Conservation (phyloP, 2,797 vertebrate species). For the Chaenodraco wilsoni region DNA sequence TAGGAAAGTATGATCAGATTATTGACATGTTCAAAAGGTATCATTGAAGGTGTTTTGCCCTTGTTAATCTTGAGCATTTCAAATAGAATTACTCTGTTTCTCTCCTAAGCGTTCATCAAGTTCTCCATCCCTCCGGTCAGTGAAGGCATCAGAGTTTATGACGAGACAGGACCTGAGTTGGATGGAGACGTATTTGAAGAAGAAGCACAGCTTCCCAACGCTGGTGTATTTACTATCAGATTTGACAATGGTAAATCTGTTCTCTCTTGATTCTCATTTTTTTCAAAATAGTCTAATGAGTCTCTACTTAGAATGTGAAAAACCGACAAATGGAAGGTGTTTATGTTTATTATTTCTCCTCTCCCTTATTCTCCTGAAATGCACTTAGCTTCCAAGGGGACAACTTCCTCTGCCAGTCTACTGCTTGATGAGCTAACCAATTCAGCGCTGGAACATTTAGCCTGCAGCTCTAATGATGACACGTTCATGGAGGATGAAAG, state of each 20-base stretch:
- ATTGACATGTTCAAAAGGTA: no score
- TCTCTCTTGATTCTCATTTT: not conserved
- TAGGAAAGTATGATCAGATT: no score
- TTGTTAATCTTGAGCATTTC: not conserved
- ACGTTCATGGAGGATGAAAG: not conserved
- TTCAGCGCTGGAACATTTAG: not conserved
- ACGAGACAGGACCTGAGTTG: conserved; percentile 28
- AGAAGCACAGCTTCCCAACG: conserved; percentile 6
- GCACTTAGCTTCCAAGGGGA: not conserved
- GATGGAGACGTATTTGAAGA: conserved; percentile 23
- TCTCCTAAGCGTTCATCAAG: conserved; percentile 8
- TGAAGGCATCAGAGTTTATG: conserved; percentile 3
- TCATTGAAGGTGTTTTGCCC: no score
- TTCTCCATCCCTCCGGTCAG: conserved; percentile 15
- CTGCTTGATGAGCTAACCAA: conserved; percentile 3
- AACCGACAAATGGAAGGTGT: not conserved
- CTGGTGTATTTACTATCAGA: conserved; percentile 20
- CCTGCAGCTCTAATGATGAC: conserved; percentile 2
- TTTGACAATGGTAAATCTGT: not conserved
- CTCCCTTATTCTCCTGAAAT: not conserved
- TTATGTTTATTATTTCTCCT: not conserved
- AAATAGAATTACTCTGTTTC: not conserved
- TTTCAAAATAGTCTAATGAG: not conserved
- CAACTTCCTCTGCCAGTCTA: not conserved
- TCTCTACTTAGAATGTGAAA: not conserved